Conservation (phyloP, 2,113 vertebrate genomes). For the Nymphicus hollandicus region DNA sequence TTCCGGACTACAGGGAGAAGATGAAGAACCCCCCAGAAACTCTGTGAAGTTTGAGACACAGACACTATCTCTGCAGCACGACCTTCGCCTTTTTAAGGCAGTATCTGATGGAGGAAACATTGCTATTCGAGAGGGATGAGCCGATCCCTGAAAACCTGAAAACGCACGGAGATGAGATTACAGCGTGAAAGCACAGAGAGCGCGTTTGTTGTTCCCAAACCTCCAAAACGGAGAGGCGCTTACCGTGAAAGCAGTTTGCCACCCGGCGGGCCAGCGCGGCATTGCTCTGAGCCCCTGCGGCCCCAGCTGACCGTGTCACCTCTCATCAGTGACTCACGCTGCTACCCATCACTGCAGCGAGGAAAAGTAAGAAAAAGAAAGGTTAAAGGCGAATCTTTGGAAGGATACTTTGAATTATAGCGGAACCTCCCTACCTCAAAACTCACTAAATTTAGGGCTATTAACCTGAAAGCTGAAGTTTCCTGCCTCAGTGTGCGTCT, state of each 20-base stretch:
- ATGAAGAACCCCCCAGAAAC: conserved; percentile 3
- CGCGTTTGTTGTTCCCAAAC: background rate
- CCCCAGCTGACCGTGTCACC: background rate
- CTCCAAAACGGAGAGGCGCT: background rate
- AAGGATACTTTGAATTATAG: background rate
- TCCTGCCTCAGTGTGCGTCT: background rate
- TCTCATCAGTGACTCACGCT: accelerated
- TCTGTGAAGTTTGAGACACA: conserved; percentile 28
- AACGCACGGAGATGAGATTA: background rate
- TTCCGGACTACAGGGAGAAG: background rate
- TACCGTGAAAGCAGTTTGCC: conserved; percentile 67
- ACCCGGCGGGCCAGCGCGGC: conserved; percentile 55
- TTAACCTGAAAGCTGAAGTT: background rate
- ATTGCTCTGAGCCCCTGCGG: background rate
- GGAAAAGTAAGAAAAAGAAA: background rate
- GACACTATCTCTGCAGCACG: background rate
- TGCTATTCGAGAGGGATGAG: background rate
- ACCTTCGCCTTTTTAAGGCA: background rate
- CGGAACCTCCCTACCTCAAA: background rate
- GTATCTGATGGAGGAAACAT: background rate
- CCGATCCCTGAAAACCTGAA: background rate
- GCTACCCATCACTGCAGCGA: background rate
- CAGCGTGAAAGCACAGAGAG: background rate
- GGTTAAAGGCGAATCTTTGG: background rate
- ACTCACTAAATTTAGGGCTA: background rate